Evolutionary conservation across 2,888 invertebrate genomes (phyloP), one percentile per base, ranked within the genome.

Genomic region (Nipponacmea schrenckii): DNA sequence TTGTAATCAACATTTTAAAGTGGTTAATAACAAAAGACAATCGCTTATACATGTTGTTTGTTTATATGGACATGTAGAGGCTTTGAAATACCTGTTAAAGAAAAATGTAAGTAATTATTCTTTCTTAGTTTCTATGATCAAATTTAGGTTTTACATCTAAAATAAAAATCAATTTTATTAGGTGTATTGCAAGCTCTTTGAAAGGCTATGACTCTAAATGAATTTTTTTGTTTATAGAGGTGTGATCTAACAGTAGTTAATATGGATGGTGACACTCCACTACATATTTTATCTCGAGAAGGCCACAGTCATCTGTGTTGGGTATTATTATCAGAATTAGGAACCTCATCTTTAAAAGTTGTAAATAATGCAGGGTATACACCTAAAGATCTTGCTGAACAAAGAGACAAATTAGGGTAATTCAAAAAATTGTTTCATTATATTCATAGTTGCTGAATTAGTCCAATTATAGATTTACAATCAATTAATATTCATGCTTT

Each of bases 211-310:
- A 8, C 39, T 39, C 8, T 39, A 39, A 39, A 4, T 7, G 39
- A 39, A 5, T 8, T 8, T 7, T 8, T 39, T 39, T 39, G 8
- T 39, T 39, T 39, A 7, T 10, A 39, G 39, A 79, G 86, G 64
- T 79, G 82, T 78, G 82, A 87, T 66, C 66, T 85, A 14, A 73
- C 64, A 7, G 79, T 79, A 44, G 73, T 73, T 31, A 85, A 87
- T 74, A 71, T 50, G 12, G 77, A 80, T 62, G 87, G 86, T 2
- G 85, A 88, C 75, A 86, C 83, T 1, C 77, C 84, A 0, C 76
- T 88, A 46, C 88, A 88, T 74, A 74, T 87, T 15, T 82, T 85
- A 50, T 84, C 84, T 0, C 75, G 80, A 65, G 79, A 83, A 44
- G 87, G 87, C 0, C 80, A 84, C 70, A 77, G 79, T 14, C 72